Evolutionary conservation across 2,113 vertebrate species (phyloP).

Genomic region (Tyto alba): DNA sequence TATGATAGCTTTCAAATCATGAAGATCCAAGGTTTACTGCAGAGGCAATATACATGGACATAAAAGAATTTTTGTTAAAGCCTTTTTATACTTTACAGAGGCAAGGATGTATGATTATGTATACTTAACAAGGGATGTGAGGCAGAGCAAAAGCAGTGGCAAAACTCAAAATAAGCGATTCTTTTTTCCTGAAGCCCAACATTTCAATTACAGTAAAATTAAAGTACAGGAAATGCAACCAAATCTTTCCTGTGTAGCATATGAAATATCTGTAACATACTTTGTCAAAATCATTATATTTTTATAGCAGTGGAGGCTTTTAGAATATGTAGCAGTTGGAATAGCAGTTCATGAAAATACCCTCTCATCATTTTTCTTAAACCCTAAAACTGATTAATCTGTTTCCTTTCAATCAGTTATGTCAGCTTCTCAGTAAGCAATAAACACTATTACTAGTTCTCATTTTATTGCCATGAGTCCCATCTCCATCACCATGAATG

Average conservation of each 20-base stretch:
- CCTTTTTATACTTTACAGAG: not conserved
- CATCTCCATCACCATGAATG: not conserved
- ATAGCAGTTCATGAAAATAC: not conserved
- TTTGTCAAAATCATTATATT: not conserved
- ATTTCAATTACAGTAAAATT: not conserved
- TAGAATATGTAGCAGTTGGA: not conserved
- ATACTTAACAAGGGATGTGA: not conserved
- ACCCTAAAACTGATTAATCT: not conserved
- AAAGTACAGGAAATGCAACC: not conserved
- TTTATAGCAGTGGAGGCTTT: not conserved
- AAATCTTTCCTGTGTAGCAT: not conserved
- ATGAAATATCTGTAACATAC: not conserved
- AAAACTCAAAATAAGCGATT: not conserved
- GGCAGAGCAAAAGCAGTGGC: not conserved
- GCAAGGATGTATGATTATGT: not conserved
- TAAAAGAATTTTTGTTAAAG: not conserved
- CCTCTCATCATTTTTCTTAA: not conserved
- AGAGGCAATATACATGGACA: not conserved
- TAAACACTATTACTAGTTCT: not conserved
- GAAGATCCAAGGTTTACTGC: not conserved
- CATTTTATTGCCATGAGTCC: not conserved
- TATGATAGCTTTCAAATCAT: not conserved
- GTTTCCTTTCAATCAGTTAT: not conserved
- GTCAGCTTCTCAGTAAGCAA: not conserved
- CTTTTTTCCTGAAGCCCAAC: not conserved